Base-by-base conservation (phyloP, 2,797 vertebrate genomes). In the Acridotheres tristis region DNA sequence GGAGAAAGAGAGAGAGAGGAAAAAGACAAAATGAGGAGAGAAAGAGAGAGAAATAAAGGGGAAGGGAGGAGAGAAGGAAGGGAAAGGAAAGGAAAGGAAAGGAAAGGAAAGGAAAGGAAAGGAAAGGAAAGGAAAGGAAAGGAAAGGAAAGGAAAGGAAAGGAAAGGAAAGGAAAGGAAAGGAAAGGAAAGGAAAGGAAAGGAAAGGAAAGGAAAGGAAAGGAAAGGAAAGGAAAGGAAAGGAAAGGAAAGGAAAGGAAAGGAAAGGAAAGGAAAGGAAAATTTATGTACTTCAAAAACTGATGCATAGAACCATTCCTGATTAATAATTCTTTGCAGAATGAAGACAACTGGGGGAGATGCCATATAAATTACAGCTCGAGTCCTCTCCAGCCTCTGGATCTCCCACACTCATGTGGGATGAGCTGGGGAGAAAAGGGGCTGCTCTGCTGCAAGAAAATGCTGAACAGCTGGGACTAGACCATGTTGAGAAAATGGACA, bases 381-480 rank as follows among this genome's bases (percentile, higher is more conserved):
- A 45, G 48, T 45, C 13, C 51, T 89, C 45, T 51, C 48, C 89
- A 82, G 62, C 80, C 75, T 90, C 68, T 30, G 29, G 17, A 89
- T 83, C 85, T 76, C 51, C 68, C 73, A 61, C 20, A 32, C 17
- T 65, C 17, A 8, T 26, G 36, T 11, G 45, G 72, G 48, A 34
- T 73, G 55, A 76, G 66, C 32, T 1, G 0, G 58, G 40, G 51
- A 83, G 65, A 73, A 75, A 88, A 88, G 51, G 58, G 57, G 42
- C 53, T 92, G 48, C 34, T 92, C 61, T 82, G 58, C 43, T 78
- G 86, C 62, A 85, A 65, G 75, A 65, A 89, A 84, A 71, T 84
- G 61, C 79, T 81, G 55, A 88, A 47, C 85, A 96, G 75, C 81
- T 90, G 89, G 86, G 62, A 48, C 74, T 45, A 58, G 40, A 91